Conservation (phyloP, 1,140 invertebrate species). For the Pentalonia nigronervosa region DNA sequence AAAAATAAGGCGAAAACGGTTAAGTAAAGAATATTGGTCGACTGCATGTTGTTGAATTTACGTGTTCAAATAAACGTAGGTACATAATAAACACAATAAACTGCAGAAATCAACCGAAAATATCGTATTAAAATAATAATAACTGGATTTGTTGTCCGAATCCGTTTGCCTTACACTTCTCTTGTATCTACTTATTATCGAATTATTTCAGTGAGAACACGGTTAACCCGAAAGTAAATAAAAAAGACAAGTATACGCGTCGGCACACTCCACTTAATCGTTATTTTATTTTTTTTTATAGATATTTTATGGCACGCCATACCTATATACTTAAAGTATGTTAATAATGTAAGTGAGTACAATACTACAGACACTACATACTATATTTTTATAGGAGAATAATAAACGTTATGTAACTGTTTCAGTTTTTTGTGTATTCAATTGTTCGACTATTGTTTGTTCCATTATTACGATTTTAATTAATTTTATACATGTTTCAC, state of each 20-base stretch:
- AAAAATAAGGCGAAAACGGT: neutral
- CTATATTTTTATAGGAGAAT: neutral
- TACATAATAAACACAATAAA: neutral
- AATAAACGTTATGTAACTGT: neutral
- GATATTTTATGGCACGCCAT: neutral
- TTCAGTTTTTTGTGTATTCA: neutral
- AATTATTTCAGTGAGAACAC: neutral
- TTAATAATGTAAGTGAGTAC: neutral
- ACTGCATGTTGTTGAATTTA: neutral
- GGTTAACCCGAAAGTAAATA: neutral
- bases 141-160: neutral
- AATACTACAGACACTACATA: neutral
- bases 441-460: neutral
- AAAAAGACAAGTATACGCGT: neutral
- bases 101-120: neutral
- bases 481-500: neutral
- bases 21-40: neutral
- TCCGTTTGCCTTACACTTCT: neutral
- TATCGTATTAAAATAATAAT: neutral
- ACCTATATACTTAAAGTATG: neutral
- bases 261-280: neutral
- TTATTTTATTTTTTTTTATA: neutral
- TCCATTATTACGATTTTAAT: constrained; percentile 29
- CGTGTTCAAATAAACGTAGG: neutral
- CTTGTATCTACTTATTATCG: neutral